These are phyloP conservation scores for Pecten maximus DNA, from an alignment of 2,888 invertebrate genomes.

Conservation along the genomic window DNA sequence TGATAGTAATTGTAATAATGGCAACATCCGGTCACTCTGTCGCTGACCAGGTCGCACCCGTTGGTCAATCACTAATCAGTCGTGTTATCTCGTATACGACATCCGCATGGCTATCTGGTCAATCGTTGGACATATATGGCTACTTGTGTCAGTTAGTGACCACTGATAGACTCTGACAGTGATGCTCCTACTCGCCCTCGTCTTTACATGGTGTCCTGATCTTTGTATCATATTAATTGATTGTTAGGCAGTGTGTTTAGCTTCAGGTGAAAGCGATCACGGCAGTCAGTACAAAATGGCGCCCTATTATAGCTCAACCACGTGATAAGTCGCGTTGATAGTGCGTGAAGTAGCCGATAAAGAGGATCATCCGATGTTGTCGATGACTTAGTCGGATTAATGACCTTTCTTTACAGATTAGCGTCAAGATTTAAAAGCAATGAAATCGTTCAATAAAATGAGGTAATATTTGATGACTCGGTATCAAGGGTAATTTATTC, in stretches of 20 bases:
- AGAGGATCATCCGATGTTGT: constrained; percentile 9
- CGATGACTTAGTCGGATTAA: neutral
- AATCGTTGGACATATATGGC: neutral
- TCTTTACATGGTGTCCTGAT: constrained; percentile 1
- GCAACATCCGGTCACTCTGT: neutral
- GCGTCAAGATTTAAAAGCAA: constrained; percentile 35
- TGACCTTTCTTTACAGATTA: constrained; percentile 16
- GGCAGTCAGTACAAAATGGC: constrained; percentile 31
- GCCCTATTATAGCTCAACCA: constrained; percentile 16
- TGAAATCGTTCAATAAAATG: constrained; percentile 35
- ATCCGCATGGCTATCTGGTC: neutral
- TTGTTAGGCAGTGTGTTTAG: neutral
- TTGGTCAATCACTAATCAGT: neutral
- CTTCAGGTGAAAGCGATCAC: constrained; percentile 23
- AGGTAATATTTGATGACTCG: neutral
- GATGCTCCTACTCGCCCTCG: neutral
- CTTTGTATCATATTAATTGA: constrained; percentile 26
- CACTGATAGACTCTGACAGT: neutral
- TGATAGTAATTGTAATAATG: neutral
- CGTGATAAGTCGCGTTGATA: constrained; percentile 27
- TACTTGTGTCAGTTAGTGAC: neutral
- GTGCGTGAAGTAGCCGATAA: constrained; percentile 20
- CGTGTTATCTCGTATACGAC: neutral
- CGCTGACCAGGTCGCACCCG: constrained; percentile 4
- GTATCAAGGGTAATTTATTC: constrained; percentile 18